Percentiles rank a stretch among this genome's conserved stretches.
Conservation (phyloP, 53 echinoderm and acorn worm species). For the Echinometra lucunter region DNA sequence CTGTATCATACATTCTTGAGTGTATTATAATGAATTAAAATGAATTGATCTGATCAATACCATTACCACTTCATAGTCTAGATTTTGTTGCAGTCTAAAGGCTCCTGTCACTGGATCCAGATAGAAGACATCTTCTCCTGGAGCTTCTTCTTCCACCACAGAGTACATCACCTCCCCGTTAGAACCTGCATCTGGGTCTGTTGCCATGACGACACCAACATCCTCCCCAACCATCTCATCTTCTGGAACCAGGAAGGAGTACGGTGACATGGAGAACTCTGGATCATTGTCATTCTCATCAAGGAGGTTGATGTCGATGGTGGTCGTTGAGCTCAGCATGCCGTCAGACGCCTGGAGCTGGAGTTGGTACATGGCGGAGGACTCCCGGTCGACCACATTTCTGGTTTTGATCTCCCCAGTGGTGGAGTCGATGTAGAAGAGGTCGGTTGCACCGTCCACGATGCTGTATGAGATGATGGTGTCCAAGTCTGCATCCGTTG, state of each 20-base stretch:
- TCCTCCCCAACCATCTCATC: conserved; percentile 68
- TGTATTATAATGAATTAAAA: neutral
- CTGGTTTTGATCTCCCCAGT: conserved; percentile 79
- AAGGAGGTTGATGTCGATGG: conserved; percentile 77
- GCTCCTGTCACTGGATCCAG: conserved; percentile 85
- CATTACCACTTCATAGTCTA: conserved; percentile 92
- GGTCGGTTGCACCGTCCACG: conserved; percentile 73
- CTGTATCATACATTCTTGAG: neutral
- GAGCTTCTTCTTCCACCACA: conserved; percentile 86
- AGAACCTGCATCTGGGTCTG: conserved; percentile 84
- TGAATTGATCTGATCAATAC: neutral
- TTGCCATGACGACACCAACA: conserved; percentile 80
- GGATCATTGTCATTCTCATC: conserved; percentile 93
- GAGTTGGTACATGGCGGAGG: conserved; percentile 72
- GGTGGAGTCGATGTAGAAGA: conserved; percentile 78
- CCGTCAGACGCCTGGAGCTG: conserved; percentile 86
- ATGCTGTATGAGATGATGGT: conserved; percentile 86
- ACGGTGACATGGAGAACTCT: conserved; percentile 73
- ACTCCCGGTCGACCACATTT: conserved; percentile 82
- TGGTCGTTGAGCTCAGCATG: conserved; percentile 71
- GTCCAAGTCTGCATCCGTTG: conserved; percentile 83
- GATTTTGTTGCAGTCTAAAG: conserved; percentile 71
- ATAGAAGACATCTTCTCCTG: conserved; percentile 85
- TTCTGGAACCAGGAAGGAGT: conserved; percentile 86
- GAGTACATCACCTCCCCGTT: conserved; percentile 88